Percentiles rank a stretch among this genome's conserved stretches.
Evolutionary conservation across 2,113 vertebrate species (phyloP).

Genomic region (Speoplatyrhinus poulsoni): DNA sequence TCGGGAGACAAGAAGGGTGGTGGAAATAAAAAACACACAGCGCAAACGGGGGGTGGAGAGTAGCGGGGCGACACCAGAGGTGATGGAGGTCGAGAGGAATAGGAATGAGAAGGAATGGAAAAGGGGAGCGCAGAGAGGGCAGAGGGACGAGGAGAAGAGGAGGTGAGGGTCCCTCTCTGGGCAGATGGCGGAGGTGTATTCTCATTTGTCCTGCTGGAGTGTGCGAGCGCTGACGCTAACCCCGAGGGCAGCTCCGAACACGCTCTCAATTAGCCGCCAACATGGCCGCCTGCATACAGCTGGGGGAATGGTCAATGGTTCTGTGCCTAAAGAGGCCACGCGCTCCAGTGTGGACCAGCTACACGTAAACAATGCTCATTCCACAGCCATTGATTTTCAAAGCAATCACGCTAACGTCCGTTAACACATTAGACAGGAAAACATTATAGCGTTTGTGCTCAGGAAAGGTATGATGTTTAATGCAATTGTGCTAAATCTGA

Average conservation of each 20-base stretch:
- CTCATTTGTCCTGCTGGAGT: constrained; percentile 74
- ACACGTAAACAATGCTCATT: too few species aligned
- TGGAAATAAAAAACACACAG: not conserved
- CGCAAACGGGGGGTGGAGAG: not conserved
- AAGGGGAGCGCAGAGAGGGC: constrained; percentile 39
- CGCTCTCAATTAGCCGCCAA: constrained; percentile 70
- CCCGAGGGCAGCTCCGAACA: constrained; percentile 71
- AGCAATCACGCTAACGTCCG: too few species aligned
- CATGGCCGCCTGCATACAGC: constrained; percentile 52
- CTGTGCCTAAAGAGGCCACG: not conserved
- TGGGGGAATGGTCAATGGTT: constrained; percentile 18
- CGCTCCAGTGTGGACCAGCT: not conserved
- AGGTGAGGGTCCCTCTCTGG: constrained; percentile 63
- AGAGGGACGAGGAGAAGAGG: constrained; percentile 66
- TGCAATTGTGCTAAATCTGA: too few species aligned
- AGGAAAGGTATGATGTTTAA: too few species aligned
- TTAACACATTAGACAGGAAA: constrained; percentile 3
- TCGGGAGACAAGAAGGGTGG: not conserved
- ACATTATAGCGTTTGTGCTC: not conserved
- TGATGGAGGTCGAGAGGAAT: constrained; percentile 12
- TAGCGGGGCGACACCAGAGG: not conserved
- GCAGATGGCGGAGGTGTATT: constrained; percentile 74
- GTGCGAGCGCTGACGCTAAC: constrained; percentile 68
- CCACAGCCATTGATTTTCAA: too few species aligned
- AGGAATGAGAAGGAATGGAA: constrained; percentile 35